Evolutionary conservation across 2,888 invertebrate genomes (phyloP).

Genomic region (Lepas anatifera): DNA sequence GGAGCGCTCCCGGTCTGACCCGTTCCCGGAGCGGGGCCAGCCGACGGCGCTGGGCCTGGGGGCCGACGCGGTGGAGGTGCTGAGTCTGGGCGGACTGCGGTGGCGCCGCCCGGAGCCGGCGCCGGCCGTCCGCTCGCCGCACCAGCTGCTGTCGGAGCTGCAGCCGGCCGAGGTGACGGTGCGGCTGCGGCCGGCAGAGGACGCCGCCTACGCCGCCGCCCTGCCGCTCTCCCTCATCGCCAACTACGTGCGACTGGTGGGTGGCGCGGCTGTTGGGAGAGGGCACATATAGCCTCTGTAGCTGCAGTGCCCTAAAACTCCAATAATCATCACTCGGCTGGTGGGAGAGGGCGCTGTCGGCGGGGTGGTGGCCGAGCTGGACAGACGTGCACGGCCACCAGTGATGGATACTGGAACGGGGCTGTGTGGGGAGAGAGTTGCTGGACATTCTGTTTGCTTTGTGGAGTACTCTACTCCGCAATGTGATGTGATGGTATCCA

Average conservation of each 20-base stretch:
- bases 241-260: not conserved
- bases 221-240: not conserved
- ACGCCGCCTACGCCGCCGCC: not conserved
- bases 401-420: too few relatives aligned
- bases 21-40: constrained; percentile 4
- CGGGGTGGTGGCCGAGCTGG: not conserved
- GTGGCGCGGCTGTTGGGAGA: not conserved
- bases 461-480: too few relatives aligned
- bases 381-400: too few relatives aligned
- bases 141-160: not conserved
- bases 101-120: not conserved
- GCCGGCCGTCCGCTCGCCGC: not conserved
- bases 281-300: too few relatives aligned
- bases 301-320: too few relatives aligned
- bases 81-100: not conserved
- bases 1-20: not conserved
- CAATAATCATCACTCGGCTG: too few relatives aligned
- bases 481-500: too few relatives aligned
- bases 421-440: too few relatives aligned
- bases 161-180: not conserved
- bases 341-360: not conserved
- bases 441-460: too few relatives aligned
- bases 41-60: not conserved
- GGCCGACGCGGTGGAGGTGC: not conserved
- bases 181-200: not conserved